These are phyloP conservation scores for Pangasianodon hypophthalmus DNA, from an alignment of 2,113 vertebrate genomes.

Conservation along the genomic window DNA sequence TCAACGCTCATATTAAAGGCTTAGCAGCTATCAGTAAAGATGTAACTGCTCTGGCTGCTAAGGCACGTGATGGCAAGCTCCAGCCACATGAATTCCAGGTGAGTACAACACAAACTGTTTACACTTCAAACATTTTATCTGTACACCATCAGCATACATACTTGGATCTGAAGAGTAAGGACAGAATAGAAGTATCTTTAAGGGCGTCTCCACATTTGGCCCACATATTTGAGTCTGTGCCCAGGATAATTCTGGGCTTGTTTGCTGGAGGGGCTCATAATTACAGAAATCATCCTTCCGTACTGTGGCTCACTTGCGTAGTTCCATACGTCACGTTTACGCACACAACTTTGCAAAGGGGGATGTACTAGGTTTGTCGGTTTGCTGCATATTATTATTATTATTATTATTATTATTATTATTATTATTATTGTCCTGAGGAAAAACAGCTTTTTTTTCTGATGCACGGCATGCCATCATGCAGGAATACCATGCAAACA, in stretches of 20 bases:
- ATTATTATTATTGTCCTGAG: not conserved
- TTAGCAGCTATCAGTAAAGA: slow-evolving; percentile 86
- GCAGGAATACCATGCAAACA: not conserved
- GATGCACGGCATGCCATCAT: not conserved
- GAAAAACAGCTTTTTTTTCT: not conserved
- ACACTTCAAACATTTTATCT: not conserved
- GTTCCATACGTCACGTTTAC: not conserved
- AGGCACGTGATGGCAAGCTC: slow-evolving; percentile 91
- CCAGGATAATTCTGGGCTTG: not conserved
- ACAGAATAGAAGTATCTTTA: not conserved
- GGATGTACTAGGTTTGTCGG: not conserved
- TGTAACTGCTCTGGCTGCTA: slow-evolving; percentile 82
- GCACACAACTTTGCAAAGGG: not conserved
- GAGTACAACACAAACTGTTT: not conserved
- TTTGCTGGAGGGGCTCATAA: not conserved
- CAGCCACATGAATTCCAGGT: slow-evolving; percentile 98
- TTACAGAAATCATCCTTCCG: not conserved
- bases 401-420: no score
- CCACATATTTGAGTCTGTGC: not conserved
- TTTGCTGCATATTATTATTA: not conserved
- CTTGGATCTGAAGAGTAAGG: not conserved
- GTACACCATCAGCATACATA: not conserved
- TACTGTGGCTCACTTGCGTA: not conserved
- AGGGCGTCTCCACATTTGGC: not conserved
- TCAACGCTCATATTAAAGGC: slow-evolving; percentile 93